Evolutionary conservation across 1,140 invertebrate genomes (phyloP).

Genomic region (Holcopasites calliopsidis): DNA sequence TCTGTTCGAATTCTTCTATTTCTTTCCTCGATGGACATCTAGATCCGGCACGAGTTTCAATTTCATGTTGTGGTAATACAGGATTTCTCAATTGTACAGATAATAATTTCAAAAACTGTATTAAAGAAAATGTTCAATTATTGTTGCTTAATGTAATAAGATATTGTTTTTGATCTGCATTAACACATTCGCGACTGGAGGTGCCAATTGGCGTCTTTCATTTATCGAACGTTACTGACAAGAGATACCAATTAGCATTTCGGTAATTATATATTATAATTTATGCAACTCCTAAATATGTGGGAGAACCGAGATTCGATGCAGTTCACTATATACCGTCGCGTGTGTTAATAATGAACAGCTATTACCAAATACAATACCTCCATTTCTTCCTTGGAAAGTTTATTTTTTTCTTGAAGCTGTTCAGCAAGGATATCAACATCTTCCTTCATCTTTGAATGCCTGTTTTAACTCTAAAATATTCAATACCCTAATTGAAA

Average conservation of each 20-base stretch:
- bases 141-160: too few species aligned
- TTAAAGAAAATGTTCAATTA: not conserved
- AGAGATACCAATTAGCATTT: too few species aligned
- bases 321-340: too few species aligned
- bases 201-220: too few species aligned
- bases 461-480: not conserved
- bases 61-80: constrained; percentile 62
- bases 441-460: constrained; percentile 6
- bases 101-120: constrained; percentile 42
- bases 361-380: constrained; percentile 8
- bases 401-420: not conserved
- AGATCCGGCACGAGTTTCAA: constrained; percentile 64
- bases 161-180: too few species aligned
- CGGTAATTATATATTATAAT: too few species aligned
- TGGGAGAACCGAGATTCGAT: too few species aligned
- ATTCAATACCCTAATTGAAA: not conserved
- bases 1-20: constrained; percentile 54
- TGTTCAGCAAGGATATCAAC: constrained; percentile 11
- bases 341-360: constrained; percentile 10
- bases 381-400: not conserved
- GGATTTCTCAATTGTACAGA: constrained; percentile 46
- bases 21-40: constrained; percentile 35
- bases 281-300: too few species aligned
- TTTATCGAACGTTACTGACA: too few species aligned
- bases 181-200: too few species aligned